Percentiles rank a stretch among this genome's conserved stretches.
These are phyloP conservation scores for Mellilla xanthometata DNA, from an alignment of 2,888 invertebrate genomes.

Conservation along the genomic window DNA sequence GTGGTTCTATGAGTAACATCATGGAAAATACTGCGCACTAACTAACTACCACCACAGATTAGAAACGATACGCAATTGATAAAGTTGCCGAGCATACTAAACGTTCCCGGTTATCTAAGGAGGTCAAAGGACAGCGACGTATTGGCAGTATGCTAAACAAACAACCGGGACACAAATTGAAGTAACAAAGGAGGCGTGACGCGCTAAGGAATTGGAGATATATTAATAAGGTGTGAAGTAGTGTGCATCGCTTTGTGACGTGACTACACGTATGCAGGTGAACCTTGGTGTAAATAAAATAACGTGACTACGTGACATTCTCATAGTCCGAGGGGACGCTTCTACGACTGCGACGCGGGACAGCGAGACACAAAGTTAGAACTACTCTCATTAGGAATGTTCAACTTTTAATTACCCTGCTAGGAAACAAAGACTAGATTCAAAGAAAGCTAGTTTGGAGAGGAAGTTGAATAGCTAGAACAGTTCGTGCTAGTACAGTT, in stretches of 20 bases:
- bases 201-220: constrained; percentile 1
- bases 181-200: constrained; percentile 15
- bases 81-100: constrained; percentile 8
- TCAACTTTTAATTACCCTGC: constrained; percentile 13
- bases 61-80: constrained; percentile 12
- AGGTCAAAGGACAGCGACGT: constrained; percentile 21
- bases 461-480: too few relatives aligned
- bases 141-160: constrained; percentile 12
- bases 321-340: constrained; percentile 7
- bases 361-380: constrained; percentile 8
- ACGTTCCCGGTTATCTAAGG: constrained; percentile 9
- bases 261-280: constrained; percentile 1
- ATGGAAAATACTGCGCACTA: constrained; percentile 3
- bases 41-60: constrained; percentile 1
- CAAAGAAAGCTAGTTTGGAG: not conserved
- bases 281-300: constrained; percentile 6
- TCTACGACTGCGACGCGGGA: constrained; percentile 3
- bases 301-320: constrained; percentile 12
- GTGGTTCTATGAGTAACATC: not conserved
- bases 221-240: constrained; percentile 11
- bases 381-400: constrained; percentile 4
- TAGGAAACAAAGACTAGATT: constrained; percentile 10
- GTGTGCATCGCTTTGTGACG: constrained; percentile 17
- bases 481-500: too few relatives aligned
- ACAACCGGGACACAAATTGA: constrained; percentile 13